Evolutionary conservation across 1,140 invertebrate species (phyloP), one percentile per base, ranked within the genome.

Genomic region (Ceratosolen fusciceps): DNA sequence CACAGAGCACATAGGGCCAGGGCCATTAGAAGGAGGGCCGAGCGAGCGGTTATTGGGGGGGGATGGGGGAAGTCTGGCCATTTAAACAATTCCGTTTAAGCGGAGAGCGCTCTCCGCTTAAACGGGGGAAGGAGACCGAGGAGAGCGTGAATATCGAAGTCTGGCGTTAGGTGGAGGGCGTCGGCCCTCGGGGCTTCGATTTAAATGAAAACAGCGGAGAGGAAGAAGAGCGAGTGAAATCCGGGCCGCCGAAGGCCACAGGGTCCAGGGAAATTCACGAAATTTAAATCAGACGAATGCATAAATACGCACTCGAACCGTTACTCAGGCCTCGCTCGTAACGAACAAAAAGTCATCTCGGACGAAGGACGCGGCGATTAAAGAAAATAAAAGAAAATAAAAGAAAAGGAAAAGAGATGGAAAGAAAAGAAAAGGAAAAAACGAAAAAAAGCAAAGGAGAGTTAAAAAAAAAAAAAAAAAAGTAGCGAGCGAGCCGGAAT

Each of bases 251-350:
- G 19, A 16, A 68, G 29, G 29, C 37, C 21, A 9, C 39, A 26
- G 37, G 9, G 47, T 47, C 3, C n/a, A 47, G 3, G n/a, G 19
- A 68, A 68, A 68, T 39, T 68, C 39, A 43, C 65, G 24, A 68
- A 68, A 43, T 34, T 62, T 62, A 34, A 68, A 68, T 68, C 37
- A 2, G 12, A 1, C 37, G 37, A 24, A 67, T 10, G 67, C 67
- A 68, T 3, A 67, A 67, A 68, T 14, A 68, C 67, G 67, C 67
- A 14, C 10, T 2, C 68, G 26, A 29, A 54, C 62, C 74, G 62
- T 68, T 76, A 54, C n/a, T 37, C 47, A 34, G 16, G 16, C 12
- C 43, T 26, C 29, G 24, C 39, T n/a, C 43, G 47, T 68, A 68
- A 47, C 67, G 37, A 68, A 29, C 67, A 47, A 29, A 68, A 47